Percentiles rank a stretch among this genome's conserved stretches.
phyloP scores from a whole-genome alignment of 2,113 vertebrate species.

The Mohoua ochrocephala region DNA sequence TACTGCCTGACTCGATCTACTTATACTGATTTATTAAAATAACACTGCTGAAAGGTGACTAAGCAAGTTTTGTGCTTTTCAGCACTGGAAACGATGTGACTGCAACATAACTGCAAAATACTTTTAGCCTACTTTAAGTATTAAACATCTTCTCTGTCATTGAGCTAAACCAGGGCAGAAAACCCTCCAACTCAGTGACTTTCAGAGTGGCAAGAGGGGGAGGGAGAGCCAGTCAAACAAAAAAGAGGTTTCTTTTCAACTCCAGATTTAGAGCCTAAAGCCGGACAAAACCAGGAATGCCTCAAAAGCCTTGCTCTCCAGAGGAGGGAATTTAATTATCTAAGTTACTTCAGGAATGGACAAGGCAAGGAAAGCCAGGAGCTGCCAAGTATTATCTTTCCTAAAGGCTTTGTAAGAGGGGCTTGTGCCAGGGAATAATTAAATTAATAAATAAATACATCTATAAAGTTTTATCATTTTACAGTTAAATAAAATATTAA shows the following conservation, averaged over 20 bases:
- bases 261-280: background rate
- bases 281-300: conserved; percentile 22
- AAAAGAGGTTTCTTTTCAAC: background rate
- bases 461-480: background rate
- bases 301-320: background rate
- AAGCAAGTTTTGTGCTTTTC: background rate
- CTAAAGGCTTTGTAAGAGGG: background rate
- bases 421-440: background rate
- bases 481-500: background rate
- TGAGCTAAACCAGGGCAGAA: background rate
- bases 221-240: background rate
- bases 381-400: background rate
- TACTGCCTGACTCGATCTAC: background rate
- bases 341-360: background rate
- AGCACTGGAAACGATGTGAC: background rate
- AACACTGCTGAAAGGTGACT: background rate
- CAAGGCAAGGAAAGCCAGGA: background rate
- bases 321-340: background rate
- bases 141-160: background rate
- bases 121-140: background rate
- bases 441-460: background rate
- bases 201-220: background rate
- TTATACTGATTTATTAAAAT: background rate
- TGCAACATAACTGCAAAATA: background rate
- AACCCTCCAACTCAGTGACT: background rate